Evolutionary conservation across 2,888 invertebrate genomes (phyloP).

Genomic region (Drosophila algonquin): DNA sequence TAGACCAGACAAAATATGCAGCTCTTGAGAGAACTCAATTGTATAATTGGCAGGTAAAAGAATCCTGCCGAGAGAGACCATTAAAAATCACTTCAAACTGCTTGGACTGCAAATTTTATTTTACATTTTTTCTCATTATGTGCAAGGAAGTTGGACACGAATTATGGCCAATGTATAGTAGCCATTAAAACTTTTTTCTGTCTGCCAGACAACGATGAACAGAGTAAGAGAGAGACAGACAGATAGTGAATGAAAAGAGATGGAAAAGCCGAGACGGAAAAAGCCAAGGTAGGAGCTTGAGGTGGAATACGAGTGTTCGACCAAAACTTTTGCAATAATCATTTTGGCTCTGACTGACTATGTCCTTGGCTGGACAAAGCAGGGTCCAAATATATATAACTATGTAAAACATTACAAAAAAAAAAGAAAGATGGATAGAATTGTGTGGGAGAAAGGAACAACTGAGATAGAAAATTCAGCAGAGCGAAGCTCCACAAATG

Average conservation of each 20-base stretch:
- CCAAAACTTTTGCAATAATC: conserved; percentile 73
- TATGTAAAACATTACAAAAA: conserved; percentile 40
- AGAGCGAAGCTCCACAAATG: conserved; percentile 71
- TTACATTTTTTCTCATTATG: conserved; percentile 61
- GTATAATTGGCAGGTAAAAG: conserved; percentile 33
- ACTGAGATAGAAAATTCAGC: conserved; percentile 62
- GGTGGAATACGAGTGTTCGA: conserved; percentile 58
- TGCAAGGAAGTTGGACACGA: conserved; percentile 52
- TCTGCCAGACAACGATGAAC: conserved; percentile 36
- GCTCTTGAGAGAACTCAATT: conserved; percentile 19
- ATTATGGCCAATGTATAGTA: conserved; percentile 76
- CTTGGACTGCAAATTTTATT: conserved; percentile 67
- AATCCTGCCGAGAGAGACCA: conserved; percentile 51
- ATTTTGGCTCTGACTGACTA: conserved; percentile 52
- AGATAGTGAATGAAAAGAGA: conserved; percentile 13
- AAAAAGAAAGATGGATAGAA: conserved; percentile 7
- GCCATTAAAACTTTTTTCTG: conserved; percentile 69
- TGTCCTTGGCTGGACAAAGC: conserved; percentile 63
- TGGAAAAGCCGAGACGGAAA: conserved; percentile 15
- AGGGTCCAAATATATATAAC: conserved; percentile 26
- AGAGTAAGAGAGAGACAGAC: neutral
- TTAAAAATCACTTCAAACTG: conserved; percentile 71
- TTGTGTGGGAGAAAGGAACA: conserved; percentile 32
- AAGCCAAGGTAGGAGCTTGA: conserved; percentile 44
- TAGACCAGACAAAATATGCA: conserved; percentile 26